These are phyloP conservation scores for Cerastoderma edule DNA, from an alignment of 2,888 invertebrate genomes.

Conservation along the genomic window DNA sequence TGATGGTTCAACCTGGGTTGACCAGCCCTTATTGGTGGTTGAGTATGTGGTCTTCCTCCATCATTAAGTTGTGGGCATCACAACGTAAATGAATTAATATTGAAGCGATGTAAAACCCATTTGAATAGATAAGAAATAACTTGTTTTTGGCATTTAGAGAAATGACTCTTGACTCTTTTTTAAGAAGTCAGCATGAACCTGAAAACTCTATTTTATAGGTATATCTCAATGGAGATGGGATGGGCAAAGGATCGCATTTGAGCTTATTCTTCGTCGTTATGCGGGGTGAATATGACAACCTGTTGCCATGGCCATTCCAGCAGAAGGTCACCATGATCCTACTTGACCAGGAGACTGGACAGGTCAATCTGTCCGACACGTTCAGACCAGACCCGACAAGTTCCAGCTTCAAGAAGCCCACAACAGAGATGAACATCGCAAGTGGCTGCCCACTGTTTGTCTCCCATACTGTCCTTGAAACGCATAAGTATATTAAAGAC, in stretches of 20 bases:
- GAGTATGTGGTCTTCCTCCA: too few relatives aligned
- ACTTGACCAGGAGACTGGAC: constrained; percentile 75
- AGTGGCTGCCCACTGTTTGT: constrained; percentile 79
- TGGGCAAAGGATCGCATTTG: constrained; percentile 79
- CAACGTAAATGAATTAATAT: too few relatives aligned
- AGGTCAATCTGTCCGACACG: constrained; percentile 72
- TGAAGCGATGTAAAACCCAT: too few relatives aligned
- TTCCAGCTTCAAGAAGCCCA: constrained; percentile 76
- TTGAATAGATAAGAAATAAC: too few relatives aligned
- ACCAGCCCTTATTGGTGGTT: too few relatives aligned
- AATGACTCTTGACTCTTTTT: too few relatives aligned
- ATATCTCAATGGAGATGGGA: constrained; percentile 82
- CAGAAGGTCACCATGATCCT: constrained; percentile 79
- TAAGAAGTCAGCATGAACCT: too few relatives aligned
- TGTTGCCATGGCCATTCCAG: constrained; percentile 80
- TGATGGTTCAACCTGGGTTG: too few relatives aligned
- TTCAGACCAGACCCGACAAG: constrained; percentile 80
- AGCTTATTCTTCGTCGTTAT: constrained; percentile 82
- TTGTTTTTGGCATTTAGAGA: too few relatives aligned
- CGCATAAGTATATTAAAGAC: constrained; percentile 70
- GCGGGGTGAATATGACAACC: constrained; percentile 80
- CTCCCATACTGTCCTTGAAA: constrained; percentile 71
- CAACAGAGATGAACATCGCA: constrained; percentile 81
- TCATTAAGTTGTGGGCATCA: too few relatives aligned
- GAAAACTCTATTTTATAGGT: constrained; percentile 55